phyloP scores from a whole-genome alignment of 2,797 vertebrate genomes.

The Pelodytes ibericus region DNA sequence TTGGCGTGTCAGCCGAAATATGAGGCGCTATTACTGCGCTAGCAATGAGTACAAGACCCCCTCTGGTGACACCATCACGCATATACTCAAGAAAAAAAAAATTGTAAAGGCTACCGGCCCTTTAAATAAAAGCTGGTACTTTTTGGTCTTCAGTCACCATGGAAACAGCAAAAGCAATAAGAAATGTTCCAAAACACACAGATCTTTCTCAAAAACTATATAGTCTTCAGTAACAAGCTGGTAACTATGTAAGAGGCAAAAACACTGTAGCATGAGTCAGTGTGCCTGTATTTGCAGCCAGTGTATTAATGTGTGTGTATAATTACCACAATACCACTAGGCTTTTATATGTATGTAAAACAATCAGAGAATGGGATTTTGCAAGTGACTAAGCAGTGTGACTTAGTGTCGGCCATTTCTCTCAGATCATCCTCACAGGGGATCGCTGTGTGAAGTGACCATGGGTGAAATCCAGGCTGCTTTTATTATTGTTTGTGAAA shows the following conservation, averaged over 20 bases:
- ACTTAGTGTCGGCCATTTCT: background rate
- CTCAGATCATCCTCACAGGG: constrained; percentile 20
- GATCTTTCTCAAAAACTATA: background rate
- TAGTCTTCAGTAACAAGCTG: background rate
- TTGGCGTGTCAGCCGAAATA: too few relatives aligned
- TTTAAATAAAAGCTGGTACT: too few relatives aligned
- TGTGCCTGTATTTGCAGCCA: background rate
- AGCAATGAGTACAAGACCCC: too few relatives aligned
- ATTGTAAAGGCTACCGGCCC: too few relatives aligned
- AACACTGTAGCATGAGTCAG: background rate
- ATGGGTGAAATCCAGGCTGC: constrained; percentile 13
- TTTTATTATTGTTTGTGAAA: constrained; percentile 28
- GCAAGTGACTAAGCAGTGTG: constrained; percentile 25
- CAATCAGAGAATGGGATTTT: constrained; percentile 23
- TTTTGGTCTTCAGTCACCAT: constrained; percentile 17
- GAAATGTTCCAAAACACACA: background rate
- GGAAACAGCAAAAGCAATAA: constrained; percentile 34
- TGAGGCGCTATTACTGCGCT: too few relatives aligned
- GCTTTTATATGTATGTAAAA: constrained; percentile 42
- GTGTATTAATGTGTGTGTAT: constrained; percentile 5
- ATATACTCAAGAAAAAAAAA: too few relatives aligned
- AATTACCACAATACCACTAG: background rate
- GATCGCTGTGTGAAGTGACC: constrained; percentile 13
- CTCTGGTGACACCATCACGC: too few relatives aligned
- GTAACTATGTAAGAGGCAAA: background rate